phyloP scores from a whole-genome alignment of 2,888 invertebrate species.

The Cylindroiulus punctatus region DNA sequence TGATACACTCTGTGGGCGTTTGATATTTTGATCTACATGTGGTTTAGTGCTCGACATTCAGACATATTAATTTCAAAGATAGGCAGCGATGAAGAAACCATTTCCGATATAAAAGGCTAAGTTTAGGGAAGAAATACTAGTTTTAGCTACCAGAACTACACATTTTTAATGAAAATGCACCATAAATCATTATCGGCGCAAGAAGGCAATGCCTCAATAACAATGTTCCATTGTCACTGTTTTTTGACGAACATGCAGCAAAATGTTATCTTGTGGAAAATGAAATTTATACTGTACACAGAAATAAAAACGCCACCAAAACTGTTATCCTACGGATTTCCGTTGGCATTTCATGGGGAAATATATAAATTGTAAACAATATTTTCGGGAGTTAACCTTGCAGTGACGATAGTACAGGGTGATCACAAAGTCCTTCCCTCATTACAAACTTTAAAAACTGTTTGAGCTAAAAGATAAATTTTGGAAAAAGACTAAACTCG shows the following conservation, averaged over 20 bases:
- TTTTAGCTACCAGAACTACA: not conserved
- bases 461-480: no score
- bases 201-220: constrained; percentile 5
- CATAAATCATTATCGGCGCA: not conserved
- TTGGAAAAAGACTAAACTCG: no score
- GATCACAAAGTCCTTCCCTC: no score
- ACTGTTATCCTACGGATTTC: constrained; percentile 1
- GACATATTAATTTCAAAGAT: not conserved
- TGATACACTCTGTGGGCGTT: not conserved
- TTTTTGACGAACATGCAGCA: not conserved
- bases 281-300: not conserved
- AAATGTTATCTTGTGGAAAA: not conserved
- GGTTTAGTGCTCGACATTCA: not conserved
- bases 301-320: not conserved
- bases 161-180: not conserved
- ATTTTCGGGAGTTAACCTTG: not conserved
- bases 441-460: no score
- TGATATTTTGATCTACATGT: not conserved
- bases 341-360: constrained; percentile 4
- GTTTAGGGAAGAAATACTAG: not conserved
- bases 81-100: not conserved
- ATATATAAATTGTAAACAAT: not conserved
- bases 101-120: not conserved
- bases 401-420: not conserved
- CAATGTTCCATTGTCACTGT: not conserved